A percentile compares a stretch with the other conserved stretches of the same genome.
Conservation (phyloP, 2,113 vertebrate species). For the Rhagologus leucostigma region DNA sequence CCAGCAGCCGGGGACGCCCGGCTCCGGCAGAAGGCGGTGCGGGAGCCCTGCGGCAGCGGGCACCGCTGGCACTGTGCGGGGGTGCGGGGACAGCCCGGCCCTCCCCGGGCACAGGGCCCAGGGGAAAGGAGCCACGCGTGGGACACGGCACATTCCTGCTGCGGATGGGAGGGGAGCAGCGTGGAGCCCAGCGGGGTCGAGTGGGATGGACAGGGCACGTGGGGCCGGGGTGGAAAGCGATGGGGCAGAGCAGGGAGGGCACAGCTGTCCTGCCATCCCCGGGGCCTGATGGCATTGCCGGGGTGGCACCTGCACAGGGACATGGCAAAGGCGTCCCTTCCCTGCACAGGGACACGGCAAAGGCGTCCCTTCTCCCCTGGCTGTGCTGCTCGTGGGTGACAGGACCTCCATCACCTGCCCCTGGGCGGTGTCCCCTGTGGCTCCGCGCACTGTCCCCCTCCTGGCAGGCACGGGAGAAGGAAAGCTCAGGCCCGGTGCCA, state of each 20-base stretch:
- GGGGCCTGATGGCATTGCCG: background rate
- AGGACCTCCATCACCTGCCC: background rate
- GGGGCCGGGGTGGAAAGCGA: background rate
- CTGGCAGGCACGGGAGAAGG: background rate
- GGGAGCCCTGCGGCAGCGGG: background rate
- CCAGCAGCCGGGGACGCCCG: background rate
- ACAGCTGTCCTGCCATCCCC: background rate
- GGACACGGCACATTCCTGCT: background rate
- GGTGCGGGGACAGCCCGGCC: background rate
- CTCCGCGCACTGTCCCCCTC: background rate
- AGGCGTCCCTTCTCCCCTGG: background rate
- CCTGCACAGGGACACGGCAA: fast-evolving
- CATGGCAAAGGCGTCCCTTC: background rate
- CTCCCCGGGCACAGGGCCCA: background rate
- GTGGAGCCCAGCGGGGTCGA: background rate
- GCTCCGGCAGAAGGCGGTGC: background rate
- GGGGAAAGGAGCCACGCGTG: background rate
- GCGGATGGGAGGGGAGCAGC: background rate
- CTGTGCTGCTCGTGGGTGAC: background rate
- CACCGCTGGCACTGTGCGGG: background rate
- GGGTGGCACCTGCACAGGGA: background rate
- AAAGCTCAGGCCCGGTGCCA: background rate
- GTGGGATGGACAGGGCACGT: background rate
- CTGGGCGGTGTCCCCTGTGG: background rate
- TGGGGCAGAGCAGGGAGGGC: slow-evolving; percentile 7